phyloP scores from a whole-genome alignment of 2,888 invertebrate species.

The Leptopterna dolabrata region DNA sequence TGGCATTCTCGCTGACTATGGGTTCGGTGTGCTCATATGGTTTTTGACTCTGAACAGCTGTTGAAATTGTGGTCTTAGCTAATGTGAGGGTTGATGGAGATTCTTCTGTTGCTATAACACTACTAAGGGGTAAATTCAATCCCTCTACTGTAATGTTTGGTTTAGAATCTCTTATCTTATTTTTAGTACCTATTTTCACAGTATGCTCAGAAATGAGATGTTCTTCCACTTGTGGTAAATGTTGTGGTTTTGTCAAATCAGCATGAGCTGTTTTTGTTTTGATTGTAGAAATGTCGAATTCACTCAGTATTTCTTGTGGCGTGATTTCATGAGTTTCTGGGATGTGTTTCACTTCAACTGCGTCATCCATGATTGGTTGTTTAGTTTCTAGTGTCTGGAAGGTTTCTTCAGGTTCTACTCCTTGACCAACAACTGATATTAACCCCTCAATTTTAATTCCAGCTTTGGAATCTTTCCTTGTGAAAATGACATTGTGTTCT shows the following conservation, averaged over 20 bases:
- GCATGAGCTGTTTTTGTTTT: not conserved
- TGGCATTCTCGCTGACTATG: not conserved
- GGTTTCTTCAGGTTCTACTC: not conserved
- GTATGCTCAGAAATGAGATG: not conserved
- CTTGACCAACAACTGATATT: not conserved
- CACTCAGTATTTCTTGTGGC: not conserved
- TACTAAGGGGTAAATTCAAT: not conserved
- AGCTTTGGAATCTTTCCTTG: slow-evolving; percentile 11
- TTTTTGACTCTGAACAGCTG: not conserved
- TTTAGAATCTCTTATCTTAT: not conserved
- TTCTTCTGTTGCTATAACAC: not conserved
- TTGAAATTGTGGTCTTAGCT: not conserved
- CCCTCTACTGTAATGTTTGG: not conserved
- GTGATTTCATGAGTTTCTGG: not conserved
- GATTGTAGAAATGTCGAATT: not conserved
- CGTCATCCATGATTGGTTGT: not conserved
- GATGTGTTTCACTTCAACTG: not conserved
- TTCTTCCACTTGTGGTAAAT: not conserved
- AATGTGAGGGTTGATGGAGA: not conserved
- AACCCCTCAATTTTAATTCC: not conserved
- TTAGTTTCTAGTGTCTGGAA: not conserved
- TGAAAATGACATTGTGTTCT: not conserved
- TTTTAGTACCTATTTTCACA: not conserved
- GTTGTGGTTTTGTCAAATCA: slow-evolving; percentile 15
- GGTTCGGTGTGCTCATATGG: not conserved